These are phyloP conservation scores for human (Homo sapiens) DNA, from an alignment of 2,113 vertebrate species.

Conservation along the genomic window GRCh38 chr2:181116001-181116500, in stretches of 20 bases:
- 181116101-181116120: not conserved
- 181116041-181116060: not conserved
- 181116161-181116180: not conserved
- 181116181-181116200: not conserved
- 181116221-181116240: not conserved
- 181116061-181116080: not conserved
- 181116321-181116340: slow-evolving; percentile 74
- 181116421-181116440: slow-evolving; percentile 58
- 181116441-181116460: slow-evolving; percentile 41
- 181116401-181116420: slow-evolving; percentile 62
- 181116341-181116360: slow-evolving; percentile 71
- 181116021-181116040: not conserved
- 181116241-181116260: slow-evolving; percentile 33
- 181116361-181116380: not conserved
- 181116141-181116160: not conserved
- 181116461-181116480: slow-evolving; percentile 59
- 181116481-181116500: slow-evolving; percentile 60
- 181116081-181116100: not conserved
- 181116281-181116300: not conserved
- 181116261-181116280: not conserved
- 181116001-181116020: not conserved
- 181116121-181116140: not conserved
- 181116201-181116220: slow-evolving; percentile 10
- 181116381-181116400: slow-evolving; percentile 63
- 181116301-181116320: not conserved